A percentile compares a stretch with the other conserved stretches of the same genome.
Evolutionary conservation across 2,797 vertebrate genomes (phyloP).

Genomic region (Cuniculus paca): DNA sequence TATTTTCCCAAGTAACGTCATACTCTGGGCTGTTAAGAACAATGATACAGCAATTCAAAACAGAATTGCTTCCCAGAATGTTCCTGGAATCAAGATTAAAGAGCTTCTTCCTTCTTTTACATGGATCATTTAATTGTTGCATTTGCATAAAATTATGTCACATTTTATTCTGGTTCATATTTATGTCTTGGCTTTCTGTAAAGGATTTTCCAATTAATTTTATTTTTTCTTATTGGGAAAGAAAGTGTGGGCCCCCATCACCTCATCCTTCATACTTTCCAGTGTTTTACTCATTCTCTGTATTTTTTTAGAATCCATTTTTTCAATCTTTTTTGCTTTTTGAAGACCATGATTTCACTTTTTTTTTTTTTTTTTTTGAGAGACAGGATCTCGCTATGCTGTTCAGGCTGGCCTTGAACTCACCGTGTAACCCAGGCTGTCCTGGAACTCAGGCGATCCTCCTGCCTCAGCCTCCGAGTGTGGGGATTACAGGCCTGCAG

Average conservation of each 20-base stretch:
- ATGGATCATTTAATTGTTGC: neutral
- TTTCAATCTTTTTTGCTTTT: neutral
- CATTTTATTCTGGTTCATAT: slow-evolving; percentile 32
- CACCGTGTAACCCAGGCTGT: too few relatives aligned
- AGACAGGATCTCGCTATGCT: too few relatives aligned
- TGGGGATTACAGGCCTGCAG: too few relatives aligned
- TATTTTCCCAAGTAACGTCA: neutral
- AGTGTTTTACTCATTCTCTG: neutral
- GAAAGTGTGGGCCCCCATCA: neutral
- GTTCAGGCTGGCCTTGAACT: too few relatives aligned
- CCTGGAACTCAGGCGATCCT: too few relatives aligned
- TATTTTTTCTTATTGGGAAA: slow-evolving; percentile 20
- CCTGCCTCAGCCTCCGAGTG: too few relatives aligned
- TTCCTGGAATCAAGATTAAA: neutral
- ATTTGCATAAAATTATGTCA: neutral
- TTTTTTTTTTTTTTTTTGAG: too few relatives aligned
- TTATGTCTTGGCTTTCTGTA: neutral
- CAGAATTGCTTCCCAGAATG: neutral
- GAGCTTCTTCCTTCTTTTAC: neutral
- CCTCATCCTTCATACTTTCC: slow-evolving; percentile 2
- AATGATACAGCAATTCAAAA: neutral
- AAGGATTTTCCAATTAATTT: neutral
- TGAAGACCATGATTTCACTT: neutral
- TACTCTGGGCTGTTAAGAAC: neutral
- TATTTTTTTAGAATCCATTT: neutral